phyloP scores from a whole-genome alignment of 2,113 vertebrate genomes.

The Crotalus helleri region DNA sequence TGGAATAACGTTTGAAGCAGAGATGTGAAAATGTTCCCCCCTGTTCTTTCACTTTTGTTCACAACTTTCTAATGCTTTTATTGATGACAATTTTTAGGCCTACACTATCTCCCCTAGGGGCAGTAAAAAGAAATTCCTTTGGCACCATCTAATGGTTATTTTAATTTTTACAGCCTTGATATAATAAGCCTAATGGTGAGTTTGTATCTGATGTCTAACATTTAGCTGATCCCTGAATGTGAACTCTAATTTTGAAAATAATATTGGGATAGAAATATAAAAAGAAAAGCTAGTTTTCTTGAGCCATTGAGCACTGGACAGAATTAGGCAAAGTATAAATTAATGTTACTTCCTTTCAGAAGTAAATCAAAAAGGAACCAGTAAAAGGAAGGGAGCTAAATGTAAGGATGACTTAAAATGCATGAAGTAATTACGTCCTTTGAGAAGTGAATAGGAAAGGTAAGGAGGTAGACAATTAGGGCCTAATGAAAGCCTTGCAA shows the following conservation, averaged over 20 bases:
- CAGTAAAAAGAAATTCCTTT: not conserved
- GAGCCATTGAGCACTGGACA: not conserved
- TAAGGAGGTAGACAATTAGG: constrained; percentile 47
- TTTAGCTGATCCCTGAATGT: not conserved
- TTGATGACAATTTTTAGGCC: not conserved
- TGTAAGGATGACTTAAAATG: constrained; percentile 35
- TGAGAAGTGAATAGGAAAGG: constrained; percentile 45
- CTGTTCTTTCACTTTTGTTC: not conserved
- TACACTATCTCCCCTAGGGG: not conserved
- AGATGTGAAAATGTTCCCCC: too few species aligned
- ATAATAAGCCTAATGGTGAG: not conserved
- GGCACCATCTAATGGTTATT: not conserved
- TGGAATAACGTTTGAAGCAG: not conserved
- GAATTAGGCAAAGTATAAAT: not conserved
- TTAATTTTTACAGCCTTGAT: not conserved
- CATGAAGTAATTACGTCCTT: constrained; percentile 29
- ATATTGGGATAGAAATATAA: not conserved
- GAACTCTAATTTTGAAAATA: not conserved
- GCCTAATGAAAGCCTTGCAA: constrained; percentile 56
- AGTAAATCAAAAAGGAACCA: not conserved
- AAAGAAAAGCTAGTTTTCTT: not conserved
- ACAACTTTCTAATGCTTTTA: not conserved
- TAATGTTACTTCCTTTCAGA: constrained; percentile 8
- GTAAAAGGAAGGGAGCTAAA: constrained; percentile 4
- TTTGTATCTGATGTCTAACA: not conserved